phyloP scores from a whole-genome alignment of 2,113 vertebrate species.

The Crocuta crocuta region DNA sequence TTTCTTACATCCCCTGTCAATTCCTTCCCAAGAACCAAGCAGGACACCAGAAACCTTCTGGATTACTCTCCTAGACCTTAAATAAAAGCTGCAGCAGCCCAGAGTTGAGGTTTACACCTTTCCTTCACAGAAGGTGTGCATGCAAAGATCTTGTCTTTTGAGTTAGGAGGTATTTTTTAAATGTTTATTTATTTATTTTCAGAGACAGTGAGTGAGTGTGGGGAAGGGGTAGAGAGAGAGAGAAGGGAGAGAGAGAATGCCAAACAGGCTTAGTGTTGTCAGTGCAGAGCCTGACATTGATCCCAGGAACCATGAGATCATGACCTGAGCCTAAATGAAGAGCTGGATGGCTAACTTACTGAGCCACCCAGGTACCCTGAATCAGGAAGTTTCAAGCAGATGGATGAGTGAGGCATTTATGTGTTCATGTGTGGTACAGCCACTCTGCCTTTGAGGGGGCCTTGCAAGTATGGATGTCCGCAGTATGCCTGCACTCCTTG shows the following conservation, averaged over 20 bases:
- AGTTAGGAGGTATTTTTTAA: slow-evolving; percentile 46
- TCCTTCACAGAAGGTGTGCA: slow-evolving; percentile 53
- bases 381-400: slow-evolving; percentile 78
- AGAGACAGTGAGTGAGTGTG: too few species aligned
- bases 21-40: slow-evolving; percentile 60
- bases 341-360: too few species aligned
- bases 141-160: slow-evolving; percentile 77
- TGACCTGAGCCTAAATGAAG: too few species aligned
- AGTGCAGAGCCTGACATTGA: too few species aligned
- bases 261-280: too few species aligned
- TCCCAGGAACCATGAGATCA: too few species aligned
- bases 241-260: too few species aligned
- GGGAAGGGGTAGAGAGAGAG: too few species aligned
- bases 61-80: slow-evolving; percentile 59
- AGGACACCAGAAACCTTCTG: slow-evolving; percentile 44
- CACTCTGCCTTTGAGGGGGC: slow-evolving; percentile 95
- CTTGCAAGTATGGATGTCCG: slow-evolving; percentile 97
- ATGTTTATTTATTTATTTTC: too few species aligned
- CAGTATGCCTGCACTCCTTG: slow-evolving; percentile 94
- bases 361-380: too few species aligned
- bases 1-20: slow-evolving; percentile 57
- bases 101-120: slow-evolving; percentile 7
- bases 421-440: slow-evolving; percentile 92
- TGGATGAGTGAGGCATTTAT: slow-evolving; percentile 57
- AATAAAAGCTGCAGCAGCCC: slow-evolving; percentile 72